Evolutionary conservation across 2,888 invertebrate genomes (phyloP), one percentile per base, ranked within the genome.

Genomic region (Xylophagus ater): DNA sequence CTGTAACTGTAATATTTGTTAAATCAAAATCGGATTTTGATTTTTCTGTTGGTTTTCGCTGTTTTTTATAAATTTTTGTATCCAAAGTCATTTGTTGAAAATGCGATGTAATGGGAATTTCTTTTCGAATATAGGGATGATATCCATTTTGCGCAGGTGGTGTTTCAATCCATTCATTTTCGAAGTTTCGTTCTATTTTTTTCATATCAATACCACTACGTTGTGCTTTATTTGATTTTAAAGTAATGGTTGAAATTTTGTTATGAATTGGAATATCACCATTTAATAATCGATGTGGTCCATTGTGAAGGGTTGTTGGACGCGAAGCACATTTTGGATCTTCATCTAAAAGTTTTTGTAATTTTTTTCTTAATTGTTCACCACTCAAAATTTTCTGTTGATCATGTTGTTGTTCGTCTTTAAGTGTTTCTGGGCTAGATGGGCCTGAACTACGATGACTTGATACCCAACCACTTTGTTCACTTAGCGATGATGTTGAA

Each of bases 401-500:
- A 53, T 66, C 65, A 10, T 39, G 24, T 32, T 43, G 40, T 15
- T 23, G 46, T 39, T 53, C 56, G 37, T 52, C 55, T 21, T 45
- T 53, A 8, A 63, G 53, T 3, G 62, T 59, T 53, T 76, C 76
- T 4, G 76, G 76, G 37, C 74, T 71, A 0, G 76, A 76, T n/a
- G 71, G 71, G 14, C 70, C 72, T 35, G 78, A 76, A 53, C 76
- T 78, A 29, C 74, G 69, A 30, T 80, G 76, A 51, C 84, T 86
- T 20, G 85, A 85, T 1, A 87, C 85, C 86, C 87, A 88, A 2
- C 87, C 87, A 54, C 86, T 86, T 60, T 84, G 82, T 60, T 87
- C 87, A 52, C 85, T 86, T 43, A 81, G 63, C 42, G 77, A 76
- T 12, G 78, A 76, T 0, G 78, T 77, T 7, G 78, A 76, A 49